Conservation (phyloP, 2,113 vertebrate genomes). For the Tricholaema leucomelas region DNA sequence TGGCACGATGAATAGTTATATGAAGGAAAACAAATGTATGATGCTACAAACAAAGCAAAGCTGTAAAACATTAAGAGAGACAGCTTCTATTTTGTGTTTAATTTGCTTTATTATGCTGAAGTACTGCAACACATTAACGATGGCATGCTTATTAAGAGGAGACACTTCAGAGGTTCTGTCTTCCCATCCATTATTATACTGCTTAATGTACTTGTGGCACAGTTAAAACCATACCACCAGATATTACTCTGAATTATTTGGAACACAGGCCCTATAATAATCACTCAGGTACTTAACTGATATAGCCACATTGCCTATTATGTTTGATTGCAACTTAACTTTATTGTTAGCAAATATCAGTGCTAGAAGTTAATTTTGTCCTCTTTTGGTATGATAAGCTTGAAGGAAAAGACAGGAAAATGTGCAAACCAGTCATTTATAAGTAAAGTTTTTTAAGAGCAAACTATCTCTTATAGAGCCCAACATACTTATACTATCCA, state of each 20-base stretch:
- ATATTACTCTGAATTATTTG: background rate
- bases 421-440: accelerated
- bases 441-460: background rate
- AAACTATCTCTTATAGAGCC: background rate
- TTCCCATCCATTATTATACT: background rate
- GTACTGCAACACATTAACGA: background rate
- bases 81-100: conserved; percentile 21
- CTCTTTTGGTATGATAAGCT: background rate
- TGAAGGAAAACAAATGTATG: background rate
- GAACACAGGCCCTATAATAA: background rate
- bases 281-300: background rate
- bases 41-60: background rate
- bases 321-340: background rate
- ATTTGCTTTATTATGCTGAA: conserved; percentile 9
- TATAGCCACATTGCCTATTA: background rate
- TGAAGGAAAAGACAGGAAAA: background rate
- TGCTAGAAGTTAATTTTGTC: background rate
- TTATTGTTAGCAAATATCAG: background rate
- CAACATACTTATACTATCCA: background rate
- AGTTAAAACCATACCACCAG: background rate
- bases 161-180: background rate
- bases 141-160: background rate
- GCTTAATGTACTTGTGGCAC: background rate
- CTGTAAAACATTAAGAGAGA: conserved; percentile 7
- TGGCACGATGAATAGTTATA: background rate